These are phyloP conservation scores for Drosophila dives DNA, from an alignment of 2,888 invertebrate species.

Conservation along the genomic window DNA sequence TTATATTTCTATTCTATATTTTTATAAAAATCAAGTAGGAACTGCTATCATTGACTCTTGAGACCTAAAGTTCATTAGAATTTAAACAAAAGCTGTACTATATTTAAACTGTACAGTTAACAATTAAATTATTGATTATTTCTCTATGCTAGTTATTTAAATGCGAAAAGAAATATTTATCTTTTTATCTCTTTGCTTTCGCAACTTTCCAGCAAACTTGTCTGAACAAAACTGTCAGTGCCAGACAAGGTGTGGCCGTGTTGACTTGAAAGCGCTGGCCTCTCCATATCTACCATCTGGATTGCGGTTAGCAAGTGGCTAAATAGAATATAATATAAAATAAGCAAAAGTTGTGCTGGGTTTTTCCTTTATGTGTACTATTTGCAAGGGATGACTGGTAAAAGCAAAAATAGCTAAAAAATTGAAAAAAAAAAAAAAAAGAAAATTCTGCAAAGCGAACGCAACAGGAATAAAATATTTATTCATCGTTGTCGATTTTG, in stretches of 20 bases:
- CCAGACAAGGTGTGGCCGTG: conserved; percentile 56
- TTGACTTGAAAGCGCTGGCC: conserved; percentile 35
- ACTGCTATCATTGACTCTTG: background rate
- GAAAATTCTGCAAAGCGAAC: conserved; percentile 5
- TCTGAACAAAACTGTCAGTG: conserved; percentile 22
- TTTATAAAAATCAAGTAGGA: background rate
- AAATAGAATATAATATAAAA: conserved; percentile 18
- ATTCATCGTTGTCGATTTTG: conserved; percentile 3
- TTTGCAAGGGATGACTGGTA: conserved; percentile 13
- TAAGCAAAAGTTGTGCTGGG: conserved; percentile 17
- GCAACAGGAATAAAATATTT: conserved; percentile 12
- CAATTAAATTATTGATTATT: background rate
- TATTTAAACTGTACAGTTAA: background rate
- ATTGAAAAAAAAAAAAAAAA: conserved; percentile 13
- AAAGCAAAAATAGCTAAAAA: conserved; percentile 36
- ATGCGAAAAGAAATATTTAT: background rate
- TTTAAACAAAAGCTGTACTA: background rate
- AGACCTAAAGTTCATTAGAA: background rate
- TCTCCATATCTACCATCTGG: conserved; percentile 26
- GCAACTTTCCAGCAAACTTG: conserved; percentile 21
- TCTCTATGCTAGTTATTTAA: background rate
- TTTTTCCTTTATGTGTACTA: conserved; percentile 12
- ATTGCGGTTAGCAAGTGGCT: conserved; percentile 27
- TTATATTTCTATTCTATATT: background rate
- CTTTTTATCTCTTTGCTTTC: conserved; percentile 1